Conservation (phyloP, 2,888 invertebrate species). For the Lepeophtheirus nordmannii region DNA sequence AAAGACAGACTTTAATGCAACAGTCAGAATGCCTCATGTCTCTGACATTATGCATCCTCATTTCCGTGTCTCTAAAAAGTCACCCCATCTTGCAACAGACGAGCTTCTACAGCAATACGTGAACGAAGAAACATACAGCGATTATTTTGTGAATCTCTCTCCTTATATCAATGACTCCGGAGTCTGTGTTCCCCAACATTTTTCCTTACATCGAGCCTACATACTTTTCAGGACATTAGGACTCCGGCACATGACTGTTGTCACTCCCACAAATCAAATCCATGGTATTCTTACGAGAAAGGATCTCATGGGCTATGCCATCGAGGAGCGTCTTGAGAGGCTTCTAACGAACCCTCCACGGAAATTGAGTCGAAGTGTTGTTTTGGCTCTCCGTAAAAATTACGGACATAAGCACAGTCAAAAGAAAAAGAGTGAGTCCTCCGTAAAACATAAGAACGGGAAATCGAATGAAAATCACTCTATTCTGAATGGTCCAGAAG, state of each 20-base stretch:
- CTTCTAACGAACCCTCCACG: constrained; percentile 25
- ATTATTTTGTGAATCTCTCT: constrained; percentile 24
- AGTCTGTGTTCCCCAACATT: constrained; percentile 33
- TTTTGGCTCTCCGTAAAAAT: constrained; percentile 23
- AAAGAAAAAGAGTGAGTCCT: constrained; percentile 3
- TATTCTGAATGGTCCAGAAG: not conserved
- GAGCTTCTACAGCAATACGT: constrained; percentile 25
- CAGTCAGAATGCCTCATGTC: constrained; percentile 25
- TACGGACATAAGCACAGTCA: constrained; percentile 21
- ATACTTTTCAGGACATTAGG: constrained; percentile 36
- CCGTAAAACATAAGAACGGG: not conserved
- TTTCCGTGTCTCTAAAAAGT: constrained; percentile 23
- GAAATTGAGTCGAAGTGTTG: constrained; percentile 22
- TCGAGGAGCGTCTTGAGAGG: constrained; percentile 33
- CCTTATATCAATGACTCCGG: constrained; percentile 28
- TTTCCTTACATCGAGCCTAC: constrained; percentile 36
- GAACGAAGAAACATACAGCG: constrained; percentile 21
- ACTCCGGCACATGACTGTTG: constrained; percentile 35
- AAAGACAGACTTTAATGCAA: constrained; percentile 24
- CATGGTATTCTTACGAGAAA: constrained; percentile 36
- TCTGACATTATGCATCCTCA: constrained; percentile 25
- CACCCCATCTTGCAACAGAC: constrained; percentile 24
- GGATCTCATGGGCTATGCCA: constrained; percentile 36
- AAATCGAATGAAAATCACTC: not conserved
- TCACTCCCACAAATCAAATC: constrained; percentile 33